Percentiles rank a stretch among this genome's conserved stretches.
These are phyloP conservation scores for Papilio helenus DNA, from an alignment of 1,140 invertebrate species.

Conservation along the genomic window DNA sequence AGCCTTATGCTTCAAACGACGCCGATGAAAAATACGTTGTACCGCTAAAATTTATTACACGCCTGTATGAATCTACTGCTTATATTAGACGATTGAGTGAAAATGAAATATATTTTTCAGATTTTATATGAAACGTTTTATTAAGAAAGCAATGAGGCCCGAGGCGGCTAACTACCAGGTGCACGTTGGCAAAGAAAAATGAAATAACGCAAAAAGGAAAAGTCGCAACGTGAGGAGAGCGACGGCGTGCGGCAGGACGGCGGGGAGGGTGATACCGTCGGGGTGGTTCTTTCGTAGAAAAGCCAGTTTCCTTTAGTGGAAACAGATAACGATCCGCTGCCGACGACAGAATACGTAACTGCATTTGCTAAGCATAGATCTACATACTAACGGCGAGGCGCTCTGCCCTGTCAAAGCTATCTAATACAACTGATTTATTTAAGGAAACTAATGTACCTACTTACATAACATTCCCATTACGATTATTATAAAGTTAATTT, in stretches of 20 bases:
- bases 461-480: constrained; percentile 25
- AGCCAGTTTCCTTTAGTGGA: constrained; percentile 82
- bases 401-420: constrained; percentile 70
- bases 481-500: not conserved
- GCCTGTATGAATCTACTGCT: constrained; percentile 18
- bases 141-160: constrained; percentile 68
- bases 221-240: constrained; percentile 56
- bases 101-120: constrained; percentile 43
- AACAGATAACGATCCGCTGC: constrained; percentile 82
- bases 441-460: constrained; percentile 51
- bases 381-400: constrained; percentile 68
- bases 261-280: constrained; percentile 57
- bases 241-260: constrained; percentile 50
- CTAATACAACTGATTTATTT: constrained; percentile 68
- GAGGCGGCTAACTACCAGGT: constrained; percentile 78
- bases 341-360: constrained; percentile 82
- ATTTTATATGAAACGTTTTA: constrained; percentile 52
- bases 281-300: constrained; percentile 79
- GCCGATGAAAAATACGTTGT: constrained; percentile 27
- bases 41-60: constrained; percentile 31
- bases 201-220: constrained; percentile 81
- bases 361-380: constrained; percentile 76
- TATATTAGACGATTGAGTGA: not conserved
- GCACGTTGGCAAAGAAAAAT: constrained; percentile 80
- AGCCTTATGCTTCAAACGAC: constrained; percentile 46